Conservation (phyloP, 2,888 invertebrate genomes). For the Lamproptera curius region DNA sequence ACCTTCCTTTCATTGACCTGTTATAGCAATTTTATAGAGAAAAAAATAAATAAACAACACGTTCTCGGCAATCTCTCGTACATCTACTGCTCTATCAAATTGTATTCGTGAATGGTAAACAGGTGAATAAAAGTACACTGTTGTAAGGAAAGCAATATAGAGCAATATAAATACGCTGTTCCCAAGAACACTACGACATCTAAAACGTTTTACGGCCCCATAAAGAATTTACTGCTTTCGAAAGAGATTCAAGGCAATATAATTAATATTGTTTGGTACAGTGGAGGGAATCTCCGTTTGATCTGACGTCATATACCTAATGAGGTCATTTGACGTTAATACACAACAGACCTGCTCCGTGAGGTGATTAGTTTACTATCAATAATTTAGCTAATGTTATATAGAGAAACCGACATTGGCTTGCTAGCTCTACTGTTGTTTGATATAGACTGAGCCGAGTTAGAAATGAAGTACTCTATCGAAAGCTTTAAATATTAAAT, state of each 20-base stretch:
- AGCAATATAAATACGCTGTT: constrained; percentile 19
- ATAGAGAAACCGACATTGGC: too few species aligned
- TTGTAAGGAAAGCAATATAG: constrained; percentile 18
- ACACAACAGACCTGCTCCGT: too few species aligned
- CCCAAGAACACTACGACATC: constrained; percentile 22
- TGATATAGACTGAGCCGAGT: too few species aligned
- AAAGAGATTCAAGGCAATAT: constrained; percentile 13
- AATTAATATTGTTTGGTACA: constrained; percentile 17
- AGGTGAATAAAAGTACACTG: constrained; percentile 4
- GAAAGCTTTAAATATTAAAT: too few species aligned
- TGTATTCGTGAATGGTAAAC: constrained; percentile 1
- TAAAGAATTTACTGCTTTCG: constrained; percentile 28
- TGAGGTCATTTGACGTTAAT: not conserved
- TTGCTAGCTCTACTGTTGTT: too few species aligned
- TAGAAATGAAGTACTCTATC: too few species aligned
- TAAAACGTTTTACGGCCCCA: constrained; percentile 25
- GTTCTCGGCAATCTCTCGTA: too few species aligned
- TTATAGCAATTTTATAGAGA: too few species aligned
- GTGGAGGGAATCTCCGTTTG: constrained; percentile 6
- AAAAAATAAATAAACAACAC: too few species aligned
- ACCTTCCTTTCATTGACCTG: too few species aligned
- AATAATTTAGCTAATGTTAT: too few species aligned
- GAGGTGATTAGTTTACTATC: too few species aligned
- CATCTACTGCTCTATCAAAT: not conserved
- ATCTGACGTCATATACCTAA: not conserved